Conservation (phyloP, 2,797 vertebrate species). For the Sebastes steindachneri region DNA sequence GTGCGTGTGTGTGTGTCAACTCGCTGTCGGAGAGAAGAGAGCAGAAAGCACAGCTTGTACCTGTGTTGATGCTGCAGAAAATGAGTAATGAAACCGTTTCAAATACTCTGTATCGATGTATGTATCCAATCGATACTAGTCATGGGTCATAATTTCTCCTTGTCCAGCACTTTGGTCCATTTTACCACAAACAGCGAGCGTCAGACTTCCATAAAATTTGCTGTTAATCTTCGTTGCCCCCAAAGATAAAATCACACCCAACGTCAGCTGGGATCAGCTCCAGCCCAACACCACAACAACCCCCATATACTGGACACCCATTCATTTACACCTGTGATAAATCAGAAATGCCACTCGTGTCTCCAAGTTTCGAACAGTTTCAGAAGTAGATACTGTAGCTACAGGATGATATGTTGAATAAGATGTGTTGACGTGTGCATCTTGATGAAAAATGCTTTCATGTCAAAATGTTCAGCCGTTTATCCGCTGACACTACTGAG, state of each 20-base stretch:
- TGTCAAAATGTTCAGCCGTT: too few relatives aligned
- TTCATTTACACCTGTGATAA: not conserved
- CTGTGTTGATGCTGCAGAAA: too few relatives aligned
- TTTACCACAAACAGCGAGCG: not conserved
- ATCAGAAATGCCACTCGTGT: not conserved
- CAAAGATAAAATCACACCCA: not conserved
- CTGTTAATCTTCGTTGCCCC: not conserved
- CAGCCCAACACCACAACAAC: not conserved
- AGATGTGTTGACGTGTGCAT: not conserved
- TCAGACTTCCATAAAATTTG: not conserved
- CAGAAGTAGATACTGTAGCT: not conserved
- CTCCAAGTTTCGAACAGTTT: not conserved
- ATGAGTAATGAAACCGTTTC: too few relatives aligned
- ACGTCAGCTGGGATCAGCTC: not conserved
- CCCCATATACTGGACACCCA: not conserved
- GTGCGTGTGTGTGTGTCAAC: too few relatives aligned
- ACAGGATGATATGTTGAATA: not conserved
- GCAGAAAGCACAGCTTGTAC: too few relatives aligned
- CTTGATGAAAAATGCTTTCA: too few relatives aligned
- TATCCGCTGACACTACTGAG: rapidly evolving
- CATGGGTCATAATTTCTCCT: not conserved
- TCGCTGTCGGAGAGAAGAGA: too few relatives aligned
- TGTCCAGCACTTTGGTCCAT: not conserved
- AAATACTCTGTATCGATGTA: too few relatives aligned
- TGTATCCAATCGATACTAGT: too few relatives aligned